Conservation (phyloP, 2,888 invertebrate genomes). For the Oligia fasciuncula region DNA sequence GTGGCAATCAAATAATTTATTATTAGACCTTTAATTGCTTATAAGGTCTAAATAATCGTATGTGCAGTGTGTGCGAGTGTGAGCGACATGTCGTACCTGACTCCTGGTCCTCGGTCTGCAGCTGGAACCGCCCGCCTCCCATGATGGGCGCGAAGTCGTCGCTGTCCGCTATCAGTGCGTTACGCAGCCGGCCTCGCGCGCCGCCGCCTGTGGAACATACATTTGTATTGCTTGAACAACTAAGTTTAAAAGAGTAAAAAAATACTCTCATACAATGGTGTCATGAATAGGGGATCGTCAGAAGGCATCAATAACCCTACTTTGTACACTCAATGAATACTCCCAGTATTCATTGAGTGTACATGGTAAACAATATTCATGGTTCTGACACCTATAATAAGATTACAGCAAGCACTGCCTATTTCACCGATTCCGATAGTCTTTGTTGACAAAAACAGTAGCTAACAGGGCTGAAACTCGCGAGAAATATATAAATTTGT, state of each 20-base stretch:
- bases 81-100: conserved; percentile 77
- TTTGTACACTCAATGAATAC: background rate
- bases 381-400: background rate
- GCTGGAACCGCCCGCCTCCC: conserved; percentile 92
- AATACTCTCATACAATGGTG: background rate
- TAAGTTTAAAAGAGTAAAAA: background rate
- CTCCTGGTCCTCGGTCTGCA: conserved; percentile 94
- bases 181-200: conserved; percentile 89
- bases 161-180: conserved; percentile 93
- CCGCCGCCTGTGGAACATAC: conserved; percentile 68
- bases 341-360: no score
- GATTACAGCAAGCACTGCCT: background rate
- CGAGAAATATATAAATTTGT: background rate
- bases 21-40: background rate
- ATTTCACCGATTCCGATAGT: background rate
- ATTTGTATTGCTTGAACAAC: background rate
- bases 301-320: background rate
- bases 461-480: background rate
- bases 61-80: background rate
- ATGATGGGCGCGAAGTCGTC: conserved; percentile 94
- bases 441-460: background rate
- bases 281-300: background rate
- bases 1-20: background rate
- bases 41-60: background rate
- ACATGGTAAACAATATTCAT: background rate